These are phyloP conservation scores for Lottia scabra DNA, from an alignment of 2,888 invertebrate species.

Conservation along the genomic window DNA sequence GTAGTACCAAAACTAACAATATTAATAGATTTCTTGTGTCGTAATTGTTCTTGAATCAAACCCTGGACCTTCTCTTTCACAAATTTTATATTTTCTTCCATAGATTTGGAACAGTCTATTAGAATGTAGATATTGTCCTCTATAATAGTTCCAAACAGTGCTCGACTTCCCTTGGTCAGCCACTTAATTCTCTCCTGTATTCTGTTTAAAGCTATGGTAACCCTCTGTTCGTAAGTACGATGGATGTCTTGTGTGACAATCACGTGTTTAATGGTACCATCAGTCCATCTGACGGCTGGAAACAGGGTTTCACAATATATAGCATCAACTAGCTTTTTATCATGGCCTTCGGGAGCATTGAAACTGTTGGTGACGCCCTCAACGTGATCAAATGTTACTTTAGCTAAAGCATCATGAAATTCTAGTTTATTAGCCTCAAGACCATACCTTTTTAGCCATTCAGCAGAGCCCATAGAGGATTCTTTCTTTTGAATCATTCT, in stretches of 20 bases:
- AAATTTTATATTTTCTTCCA: constrained; percentile 67
- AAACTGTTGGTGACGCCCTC: constrained; percentile 65
- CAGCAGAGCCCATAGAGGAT: constrained; percentile 66
- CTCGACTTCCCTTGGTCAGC: constrained; percentile 68
- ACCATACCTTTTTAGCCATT: constrained; percentile 67
- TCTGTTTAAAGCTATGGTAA: constrained; percentile 57
- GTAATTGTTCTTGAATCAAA: constrained; percentile 69
- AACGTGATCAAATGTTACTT: constrained; percentile 67
- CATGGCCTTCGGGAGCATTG: not conserved
- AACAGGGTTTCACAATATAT: constrained; percentile 67
- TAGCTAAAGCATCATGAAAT: constrained; percentile 63
- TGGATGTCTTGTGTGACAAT: constrained; percentile 68
- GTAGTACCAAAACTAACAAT: constrained; percentile 65
- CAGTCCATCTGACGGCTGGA: constrained; percentile 67
- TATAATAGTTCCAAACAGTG: constrained; percentile 69
- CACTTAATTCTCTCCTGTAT: constrained; percentile 67
- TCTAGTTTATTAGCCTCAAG: constrained; percentile 62
- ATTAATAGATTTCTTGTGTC: constrained; percentile 68
- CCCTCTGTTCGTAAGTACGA: constrained; percentile 61
- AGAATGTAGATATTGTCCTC: constrained; percentile 68
- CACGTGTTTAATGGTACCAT: constrained; percentile 67
- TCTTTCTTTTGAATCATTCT: constrained; percentile 46
- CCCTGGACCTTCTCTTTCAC: constrained; percentile 67
- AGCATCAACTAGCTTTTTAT: constrained; percentile 66
- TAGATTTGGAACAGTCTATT: constrained; percentile 68